phyloP scores from a whole-genome alignment of 2,888 invertebrate genomes.

The Napeogenes sylphis region DNA sequence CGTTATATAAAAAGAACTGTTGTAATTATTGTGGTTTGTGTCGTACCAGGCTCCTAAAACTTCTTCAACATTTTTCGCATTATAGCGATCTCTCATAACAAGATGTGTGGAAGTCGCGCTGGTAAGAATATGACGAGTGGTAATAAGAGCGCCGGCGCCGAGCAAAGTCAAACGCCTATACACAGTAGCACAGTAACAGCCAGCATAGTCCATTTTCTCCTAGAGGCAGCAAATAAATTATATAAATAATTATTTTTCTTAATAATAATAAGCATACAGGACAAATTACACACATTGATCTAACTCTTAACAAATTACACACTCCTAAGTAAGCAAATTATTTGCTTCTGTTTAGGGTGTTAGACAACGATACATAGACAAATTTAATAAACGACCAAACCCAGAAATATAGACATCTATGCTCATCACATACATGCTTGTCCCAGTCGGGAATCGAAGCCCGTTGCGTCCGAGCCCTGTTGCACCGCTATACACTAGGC shows the following conservation, averaged over 20 bases:
- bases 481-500: no score
- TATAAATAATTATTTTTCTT: background rate
- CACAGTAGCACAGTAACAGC: conserved; percentile 48
- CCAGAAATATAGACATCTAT: no score
- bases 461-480: no score
- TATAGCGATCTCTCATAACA: conserved; percentile 35
- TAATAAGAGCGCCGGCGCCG: conserved; percentile 47
- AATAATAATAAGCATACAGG: no score
- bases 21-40: conserved; percentile 21
- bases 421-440: no score
- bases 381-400: no score
- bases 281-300: no score
- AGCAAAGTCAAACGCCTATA: conserved; percentile 38
- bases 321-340: no score
- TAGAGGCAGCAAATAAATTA: conserved; percentile 22
- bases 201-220: conserved; percentile 32
- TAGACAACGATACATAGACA: no score
- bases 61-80: conserved; percentile 27
- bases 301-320: no score
- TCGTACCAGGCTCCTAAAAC: conserved; percentile 55
- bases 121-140: conserved; percentile 47
- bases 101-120: conserved; percentile 50
- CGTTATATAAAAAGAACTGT: conserved; percentile 44
- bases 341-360: no score
- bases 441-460: no score